Evolutionary conservation across 2,113 vertebrate genomes (phyloP), one percentile per base, ranked within the genome.

Genomic region (Thermophis baileyi): DNA sequence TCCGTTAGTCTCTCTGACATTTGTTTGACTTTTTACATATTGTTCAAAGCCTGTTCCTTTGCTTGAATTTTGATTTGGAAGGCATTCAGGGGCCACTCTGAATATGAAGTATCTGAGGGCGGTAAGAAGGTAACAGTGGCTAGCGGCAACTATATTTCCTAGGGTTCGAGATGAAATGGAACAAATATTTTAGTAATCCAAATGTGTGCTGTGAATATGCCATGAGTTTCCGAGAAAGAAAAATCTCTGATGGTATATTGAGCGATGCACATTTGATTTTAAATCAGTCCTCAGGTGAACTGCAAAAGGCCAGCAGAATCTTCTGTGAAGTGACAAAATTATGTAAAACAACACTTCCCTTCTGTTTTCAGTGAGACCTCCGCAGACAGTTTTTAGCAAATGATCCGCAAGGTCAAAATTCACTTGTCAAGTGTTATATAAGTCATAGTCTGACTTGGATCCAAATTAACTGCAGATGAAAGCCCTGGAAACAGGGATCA

Each of bases 391-490:
- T 88, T 88, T 40, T 47, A 92, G 69, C n/a, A 69, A 74, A 69
- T 88, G 55, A 92, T 92, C 91, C 44, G 22, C 57, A 47, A 92
- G 55, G 91, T 88, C 86, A 88, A 51, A 88, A 51, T 88, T 63
- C n/a, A 88, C 11, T 88, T 92, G 85, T 88, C 86, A 92, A 51
- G 55, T 69, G 40, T 51, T 47, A 30, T 44, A 49, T 50, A 40
- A 81, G 69, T 22, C 69, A 81, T 81, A 81, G 6, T 40, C 16
- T 81, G 69, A 81, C 35, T 81, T 81, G 69, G 35, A 22, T 40
- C 69, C 69, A 50, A 54, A 25, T 85, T 51, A 88, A 60, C 86
- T 40, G 27, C 1, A 54, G 1, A 85, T 14, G 46, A 30, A 92
- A 88, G 22, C 6, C 50, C 12, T 6, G 24, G 46, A 46, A 88